Conservation (phyloP, 2,113 vertebrate species). For the Macquaria australasica region DNA sequence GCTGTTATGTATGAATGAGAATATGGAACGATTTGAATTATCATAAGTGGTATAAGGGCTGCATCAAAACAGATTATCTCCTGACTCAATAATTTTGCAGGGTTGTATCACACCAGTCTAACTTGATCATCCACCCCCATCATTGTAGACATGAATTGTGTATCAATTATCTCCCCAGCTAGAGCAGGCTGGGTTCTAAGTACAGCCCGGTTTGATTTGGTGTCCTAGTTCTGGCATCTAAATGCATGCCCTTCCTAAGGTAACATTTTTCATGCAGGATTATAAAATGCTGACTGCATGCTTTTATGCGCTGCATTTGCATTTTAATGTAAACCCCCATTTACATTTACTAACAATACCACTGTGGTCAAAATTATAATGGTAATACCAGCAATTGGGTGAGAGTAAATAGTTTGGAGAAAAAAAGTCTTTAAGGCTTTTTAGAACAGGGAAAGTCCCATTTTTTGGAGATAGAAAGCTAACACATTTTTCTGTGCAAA, state of each 20-base stretch:
- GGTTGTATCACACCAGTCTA: slow-evolving; percentile 54
- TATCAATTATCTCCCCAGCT: slow-evolving; percentile 43
- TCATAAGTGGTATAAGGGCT: slow-evolving; percentile 52
- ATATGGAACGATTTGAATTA: slow-evolving; percentile 48
- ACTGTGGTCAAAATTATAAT: slow-evolving; percentile 62
- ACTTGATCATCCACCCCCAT: slow-evolving; percentile 50
- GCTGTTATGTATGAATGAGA: slow-evolving; percentile 38
- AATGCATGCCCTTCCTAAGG: slow-evolving; percentile 31
- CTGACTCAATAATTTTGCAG: slow-evolving; percentile 60
- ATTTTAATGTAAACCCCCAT: slow-evolving; percentile 72
- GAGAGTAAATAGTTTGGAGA: slow-evolving; percentile 57
- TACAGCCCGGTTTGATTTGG: slow-evolving; percentile 36
- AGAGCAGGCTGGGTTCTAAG: slow-evolving; percentile 8
- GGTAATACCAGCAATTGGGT: slow-evolving; percentile 53
- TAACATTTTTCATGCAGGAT: slow-evolving; percentile 73
- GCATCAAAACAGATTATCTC: slow-evolving; percentile 63
- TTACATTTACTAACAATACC: slow-evolving; percentile 77
- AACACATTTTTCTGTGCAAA: slow-evolving; percentile 67
- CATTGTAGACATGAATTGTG: slow-evolving; percentile 57
- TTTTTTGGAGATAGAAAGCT: slow-evolving; percentile 25
- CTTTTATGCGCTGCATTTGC: slow-evolving; percentile 65
- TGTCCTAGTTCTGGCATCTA: slow-evolving; percentile 48
- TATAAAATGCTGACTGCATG: slow-evolving; percentile 72
- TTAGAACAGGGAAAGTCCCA: slow-evolving; percentile 11
- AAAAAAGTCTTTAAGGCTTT: slow-evolving; percentile 11